Conservation (phyloP, 2,797 vertebrate genomes). For the Ctenosaura bakeri region DNA sequence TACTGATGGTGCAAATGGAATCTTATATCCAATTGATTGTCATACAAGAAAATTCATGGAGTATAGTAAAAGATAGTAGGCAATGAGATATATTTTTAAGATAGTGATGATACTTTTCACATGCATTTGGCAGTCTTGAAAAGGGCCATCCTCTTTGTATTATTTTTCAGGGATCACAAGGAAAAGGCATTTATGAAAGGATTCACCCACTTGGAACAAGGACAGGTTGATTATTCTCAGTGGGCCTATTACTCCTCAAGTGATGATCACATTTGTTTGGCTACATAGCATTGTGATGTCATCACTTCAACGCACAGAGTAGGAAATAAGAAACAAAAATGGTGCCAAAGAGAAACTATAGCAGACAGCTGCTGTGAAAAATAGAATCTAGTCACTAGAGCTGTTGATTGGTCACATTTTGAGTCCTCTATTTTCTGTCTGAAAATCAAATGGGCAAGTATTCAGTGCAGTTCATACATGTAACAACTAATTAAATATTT, state of each 20-base stretch:
- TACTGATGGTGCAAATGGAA: too few relatives aligned
- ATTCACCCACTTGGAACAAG: neutral
- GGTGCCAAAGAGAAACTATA: neutral
- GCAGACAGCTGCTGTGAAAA: neutral
- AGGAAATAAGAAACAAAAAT: neutral
- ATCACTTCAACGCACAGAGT: neutral
- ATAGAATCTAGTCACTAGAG: neutral
- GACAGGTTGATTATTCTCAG: neutral
- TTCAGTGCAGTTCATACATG: too few relatives aligned
- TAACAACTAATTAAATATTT: too few relatives aligned
- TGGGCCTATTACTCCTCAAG: neutral
- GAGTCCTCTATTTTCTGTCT: too few relatives aligned
- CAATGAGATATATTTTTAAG: too few relatives aligned
- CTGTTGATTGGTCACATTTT: neutral
- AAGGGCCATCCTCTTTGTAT: neutral
- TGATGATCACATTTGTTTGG: neutral
- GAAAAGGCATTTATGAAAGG: too few relatives aligned
- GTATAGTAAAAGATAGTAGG: too few relatives aligned
- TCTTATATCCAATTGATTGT: too few relatives aligned
- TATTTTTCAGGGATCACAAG: too few relatives aligned
- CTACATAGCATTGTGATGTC: neutral
- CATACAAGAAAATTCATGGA: too few relatives aligned
- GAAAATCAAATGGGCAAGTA: too few relatives aligned
- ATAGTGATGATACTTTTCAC: neutral
- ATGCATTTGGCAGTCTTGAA: neutral